These are phyloP conservation scores for Cygnus buccinator DNA, from an alignment of 2,113 vertebrate species.

Conservation along the genomic window DNA sequence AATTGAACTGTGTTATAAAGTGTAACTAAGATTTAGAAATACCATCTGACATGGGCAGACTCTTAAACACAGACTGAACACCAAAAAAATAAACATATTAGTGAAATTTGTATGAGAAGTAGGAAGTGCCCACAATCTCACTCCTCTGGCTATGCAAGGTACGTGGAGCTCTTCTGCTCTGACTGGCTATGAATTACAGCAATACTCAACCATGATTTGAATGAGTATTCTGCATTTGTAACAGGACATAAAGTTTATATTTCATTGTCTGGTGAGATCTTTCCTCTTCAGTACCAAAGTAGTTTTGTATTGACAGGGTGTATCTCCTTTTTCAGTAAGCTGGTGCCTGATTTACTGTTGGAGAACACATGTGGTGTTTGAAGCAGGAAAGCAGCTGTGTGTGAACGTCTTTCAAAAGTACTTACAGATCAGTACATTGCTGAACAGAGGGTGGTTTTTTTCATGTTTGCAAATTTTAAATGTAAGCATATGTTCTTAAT, in stretches of 20 bases:
- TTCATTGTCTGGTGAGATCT: not conserved
- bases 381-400: not conserved
- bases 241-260: not conserved
- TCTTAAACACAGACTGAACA: not conserved
- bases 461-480: not conserved
- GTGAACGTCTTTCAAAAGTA: not conserved
- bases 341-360: not conserved
- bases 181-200: not conserved
- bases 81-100: not conserved
- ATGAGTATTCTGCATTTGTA: not conserved
- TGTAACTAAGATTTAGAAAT: not conserved
- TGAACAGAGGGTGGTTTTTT: not conserved
- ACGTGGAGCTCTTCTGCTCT: not conserved
- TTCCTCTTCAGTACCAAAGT: not conserved
- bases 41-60: not conserved
- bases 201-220: not conserved
- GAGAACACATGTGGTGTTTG: rapidly evolving
- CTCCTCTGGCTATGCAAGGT: not conserved
- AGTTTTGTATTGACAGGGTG: not conserved
- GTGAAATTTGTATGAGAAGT: not conserved
- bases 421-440: not conserved
- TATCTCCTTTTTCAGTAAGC: not conserved
- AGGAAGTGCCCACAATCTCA: not conserved
- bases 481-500: not conserved
- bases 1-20: not conserved